Percentiles rank a stretch among this genome's conserved stretches.
Conservation (phyloP, 1,140 invertebrate species). For the Drosophila burlai region DNA sequence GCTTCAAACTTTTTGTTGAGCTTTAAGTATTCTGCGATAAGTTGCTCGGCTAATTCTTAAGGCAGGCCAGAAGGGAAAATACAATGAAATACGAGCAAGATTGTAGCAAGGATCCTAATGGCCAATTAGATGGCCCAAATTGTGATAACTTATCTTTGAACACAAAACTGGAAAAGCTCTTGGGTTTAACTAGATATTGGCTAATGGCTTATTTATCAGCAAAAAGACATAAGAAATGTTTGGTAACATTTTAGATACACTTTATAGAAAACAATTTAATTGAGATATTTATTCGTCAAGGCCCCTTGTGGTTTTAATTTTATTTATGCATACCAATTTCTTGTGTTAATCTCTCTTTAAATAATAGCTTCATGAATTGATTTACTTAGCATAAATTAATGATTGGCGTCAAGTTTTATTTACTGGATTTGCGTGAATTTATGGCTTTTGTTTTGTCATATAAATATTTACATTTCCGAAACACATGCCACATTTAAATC, state of each 20-base stretch:
- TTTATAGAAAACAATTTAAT: not conserved
- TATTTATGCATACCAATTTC: not conserved
- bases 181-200: slow-evolving; percentile 7
- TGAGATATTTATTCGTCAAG: not conserved
- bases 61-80: slow-evolving; percentile 7
- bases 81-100: slow-evolving; percentile 12
- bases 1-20: not conserved
- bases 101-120: slow-evolving; percentile 18
- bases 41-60: slow-evolving; percentile 3
- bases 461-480: not conserved
- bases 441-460: not conserved
- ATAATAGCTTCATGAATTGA: slow-evolving; percentile 2
- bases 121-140: slow-evolving; percentile 17
- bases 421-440: not conserved
- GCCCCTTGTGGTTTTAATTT: not conserved
- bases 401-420: not conserved
- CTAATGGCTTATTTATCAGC: slow-evolving; percentile 10
- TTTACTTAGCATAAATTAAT: slow-evolving; percentile 2
- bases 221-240: not conserved
- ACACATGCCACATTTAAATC: not conserved
- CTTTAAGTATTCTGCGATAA: slow-evolving; percentile 19
- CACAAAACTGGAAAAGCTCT: slow-evolving; percentile 6
- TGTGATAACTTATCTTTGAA: slow-evolving; percentile 23
- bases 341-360: not conserved
- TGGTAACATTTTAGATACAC: not conserved